Conservation (phyloP, 2,797 vertebrate genomes). For the Leptatherina wallacei region DNA sequence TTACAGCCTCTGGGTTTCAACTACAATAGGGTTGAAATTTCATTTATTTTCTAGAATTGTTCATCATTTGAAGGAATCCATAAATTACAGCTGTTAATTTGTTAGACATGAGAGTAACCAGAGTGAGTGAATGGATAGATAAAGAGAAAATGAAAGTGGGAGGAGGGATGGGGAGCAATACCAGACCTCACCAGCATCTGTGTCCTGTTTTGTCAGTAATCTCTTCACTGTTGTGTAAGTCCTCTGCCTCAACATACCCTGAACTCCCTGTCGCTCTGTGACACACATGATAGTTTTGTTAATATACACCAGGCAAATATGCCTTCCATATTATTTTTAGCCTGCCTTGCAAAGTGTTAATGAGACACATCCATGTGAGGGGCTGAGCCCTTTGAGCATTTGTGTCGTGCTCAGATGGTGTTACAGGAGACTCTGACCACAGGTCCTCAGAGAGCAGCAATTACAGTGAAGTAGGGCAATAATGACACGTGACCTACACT, state of each 20-base stretch:
- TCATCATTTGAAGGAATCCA: conserved; percentile 30
- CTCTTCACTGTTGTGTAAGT: conserved; percentile 72
- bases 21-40: neutral
- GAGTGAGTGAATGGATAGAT: conserved; percentile 36
- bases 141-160: conserved; percentile 22
- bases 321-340: neutral
- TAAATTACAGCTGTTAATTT: conserved; percentile 49
- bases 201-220: conserved; percentile 78
- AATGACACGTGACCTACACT: conserved; percentile 39
- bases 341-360: conserved; percentile 45
- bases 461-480: conserved; percentile 66
- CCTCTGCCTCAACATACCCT: conserved; percentile 50
- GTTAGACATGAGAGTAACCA: conserved; percentile 45
- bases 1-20: neutral
- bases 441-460: conserved; percentile 66
- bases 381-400: conserved; percentile 23
- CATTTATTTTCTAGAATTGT: conserved; percentile 16
- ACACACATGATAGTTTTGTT: conserved; percentile 16
- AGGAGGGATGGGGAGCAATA: conserved; percentile 44
- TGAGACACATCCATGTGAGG: conserved; percentile 48
- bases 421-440: conserved; percentile 52
- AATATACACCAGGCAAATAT: conserved; percentile 12
- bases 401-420: conserved; percentile 30
- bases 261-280: conserved; percentile 18
- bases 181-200: conserved; percentile 68